Evolutionary conservation across 2,888 invertebrate genomes (phyloP).

Genomic region (Cactoblastis cactorum): DNA sequence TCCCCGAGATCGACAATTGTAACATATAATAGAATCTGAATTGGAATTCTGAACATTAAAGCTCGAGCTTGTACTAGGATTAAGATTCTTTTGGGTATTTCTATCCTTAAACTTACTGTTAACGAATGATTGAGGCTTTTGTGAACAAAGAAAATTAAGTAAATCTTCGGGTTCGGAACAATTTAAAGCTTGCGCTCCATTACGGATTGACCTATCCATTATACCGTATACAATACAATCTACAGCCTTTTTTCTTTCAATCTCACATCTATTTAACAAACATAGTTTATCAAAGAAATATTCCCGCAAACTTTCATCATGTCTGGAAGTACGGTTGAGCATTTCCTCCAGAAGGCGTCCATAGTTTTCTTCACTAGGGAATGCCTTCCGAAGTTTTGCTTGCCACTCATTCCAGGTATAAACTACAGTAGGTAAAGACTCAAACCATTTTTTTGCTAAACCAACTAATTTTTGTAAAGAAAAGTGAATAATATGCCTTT

Average conservation of each 20-base stretch:
- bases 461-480: conserved; percentile 23
- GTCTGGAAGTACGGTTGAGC: conserved; percentile 15
- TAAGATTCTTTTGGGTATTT: neutral
- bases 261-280: conserved; percentile 20
- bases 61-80: neutral
- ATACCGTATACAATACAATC: conserved; percentile 20
- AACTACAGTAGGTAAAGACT: conserved; percentile 20
- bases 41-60: neutral
- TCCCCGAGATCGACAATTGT: conserved; percentile 15
- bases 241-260: conserved; percentile 20
- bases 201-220: conserved; percentile 16
- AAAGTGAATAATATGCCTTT: conserved; percentile 23
- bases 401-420: conserved; percentile 27
- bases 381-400: conserved; percentile 23
- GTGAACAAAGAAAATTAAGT: conserved; percentile 11
- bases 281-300: conserved; percentile 23
- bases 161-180: conserved; percentile 17
- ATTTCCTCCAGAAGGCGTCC: conserved; percentile 23
- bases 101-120: neutral
- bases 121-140: neutral
- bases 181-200: conserved; percentile 16
- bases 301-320: conserved; percentile 16
- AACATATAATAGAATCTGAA: conserved; percentile 9
- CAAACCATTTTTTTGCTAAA: conserved; percentile 26
- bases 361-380: conserved; percentile 24